phyloP scores from a whole-genome alignment of 1,140 invertebrate species.

The Stegodyphus mimosarum region DNA sequence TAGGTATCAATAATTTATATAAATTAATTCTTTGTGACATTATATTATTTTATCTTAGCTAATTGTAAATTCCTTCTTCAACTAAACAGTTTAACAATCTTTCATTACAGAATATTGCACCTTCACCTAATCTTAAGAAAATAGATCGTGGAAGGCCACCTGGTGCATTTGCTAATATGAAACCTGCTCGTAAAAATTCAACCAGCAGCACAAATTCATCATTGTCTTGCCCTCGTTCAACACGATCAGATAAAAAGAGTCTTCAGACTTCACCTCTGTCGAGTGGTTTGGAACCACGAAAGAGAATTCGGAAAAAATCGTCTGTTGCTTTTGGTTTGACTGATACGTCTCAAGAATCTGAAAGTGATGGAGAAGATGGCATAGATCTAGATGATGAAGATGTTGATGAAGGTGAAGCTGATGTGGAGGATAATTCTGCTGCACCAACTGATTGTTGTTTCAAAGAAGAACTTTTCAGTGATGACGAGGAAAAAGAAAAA shows the following conservation, averaged over 20 bases:
- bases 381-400: slow-evolving; percentile 49
- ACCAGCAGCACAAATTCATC: slow-evolving; percentile 24
- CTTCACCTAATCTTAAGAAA: slow-evolving; percentile 13
- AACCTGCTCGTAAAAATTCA: slow-evolving; percentile 50
- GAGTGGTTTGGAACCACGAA: slow-evolving; percentile 44
- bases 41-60: too few species aligned
- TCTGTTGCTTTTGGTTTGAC: slow-evolving; percentile 9
- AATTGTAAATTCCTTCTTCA: too few species aligned
- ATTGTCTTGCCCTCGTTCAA: slow-evolving; percentile 38
- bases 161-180: slow-evolving; percentile 71
- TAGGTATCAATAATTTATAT: too few species aligned
- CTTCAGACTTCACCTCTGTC: slow-evolving; percentile 47
- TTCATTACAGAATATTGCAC: slow-evolving; percentile 28
- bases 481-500: slow-evolving; percentile 56
- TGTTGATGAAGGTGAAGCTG: slow-evolving; percentile 5
- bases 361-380: slow-evolving; percentile 47
- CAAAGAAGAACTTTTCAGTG: slow-evolving; percentile 60
- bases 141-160: slow-evolving; percentile 18
- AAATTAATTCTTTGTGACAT: too few species aligned
- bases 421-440: not conserved
- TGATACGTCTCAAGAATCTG: slow-evolving; percentile 50
- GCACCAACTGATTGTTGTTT: not conserved
- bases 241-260: slow-evolving; percentile 58
- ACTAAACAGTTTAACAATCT: not conserved
- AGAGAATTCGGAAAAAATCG: slow-evolving; percentile 34